Evolutionary conservation across 92 coral and sea anemone genomes (phyloP).

Genomic region (Porites divaricata): DNA sequence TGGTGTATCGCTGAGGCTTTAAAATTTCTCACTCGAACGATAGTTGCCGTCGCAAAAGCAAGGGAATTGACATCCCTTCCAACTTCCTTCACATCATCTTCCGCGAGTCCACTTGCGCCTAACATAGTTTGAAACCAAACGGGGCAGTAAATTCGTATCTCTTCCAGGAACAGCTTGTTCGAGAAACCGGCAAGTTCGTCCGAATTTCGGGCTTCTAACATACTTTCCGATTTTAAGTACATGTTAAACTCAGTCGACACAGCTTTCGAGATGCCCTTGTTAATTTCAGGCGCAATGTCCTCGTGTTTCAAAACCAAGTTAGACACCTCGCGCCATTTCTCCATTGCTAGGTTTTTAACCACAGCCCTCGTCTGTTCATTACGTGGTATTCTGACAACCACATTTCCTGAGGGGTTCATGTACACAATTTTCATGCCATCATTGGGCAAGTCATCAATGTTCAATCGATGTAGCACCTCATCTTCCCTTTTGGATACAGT

Average conservation of each 20-base stretch:
- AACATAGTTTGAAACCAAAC: no score
- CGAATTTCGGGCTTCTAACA: conserved; percentile 45
- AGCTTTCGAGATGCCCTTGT: conserved; percentile 11
- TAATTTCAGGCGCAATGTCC: conserved; percentile 37
- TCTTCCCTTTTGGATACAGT: not conserved
- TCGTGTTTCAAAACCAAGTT: conserved; percentile 37
- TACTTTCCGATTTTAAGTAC: conserved; percentile 18
- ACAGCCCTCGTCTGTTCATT: conserved; percentile 37
- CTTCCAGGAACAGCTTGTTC: no score
- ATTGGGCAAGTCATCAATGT: conserved; percentile 22
- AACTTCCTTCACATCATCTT: no score
- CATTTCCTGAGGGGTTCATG: no score
- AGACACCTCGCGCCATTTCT: conserved; percentile 59
- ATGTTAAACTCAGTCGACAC: not conserved
- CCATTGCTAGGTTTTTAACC: conserved; percentile 34
- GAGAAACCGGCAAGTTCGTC: no score
- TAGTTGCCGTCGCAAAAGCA: no score
- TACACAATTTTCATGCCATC: no score
- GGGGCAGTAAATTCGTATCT: conserved; percentile 61
- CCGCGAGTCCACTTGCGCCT: no score
- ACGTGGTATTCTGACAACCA: conserved; percentile 46
- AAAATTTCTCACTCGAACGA: no score
- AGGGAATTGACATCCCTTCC: no score
- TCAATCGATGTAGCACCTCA: not conserved
- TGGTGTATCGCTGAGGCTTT: no score